These are phyloP conservation scores for Lucifuga dentata DNA, from an alignment of 2,113 vertebrate species.

Conservation along the genomic window DNA sequence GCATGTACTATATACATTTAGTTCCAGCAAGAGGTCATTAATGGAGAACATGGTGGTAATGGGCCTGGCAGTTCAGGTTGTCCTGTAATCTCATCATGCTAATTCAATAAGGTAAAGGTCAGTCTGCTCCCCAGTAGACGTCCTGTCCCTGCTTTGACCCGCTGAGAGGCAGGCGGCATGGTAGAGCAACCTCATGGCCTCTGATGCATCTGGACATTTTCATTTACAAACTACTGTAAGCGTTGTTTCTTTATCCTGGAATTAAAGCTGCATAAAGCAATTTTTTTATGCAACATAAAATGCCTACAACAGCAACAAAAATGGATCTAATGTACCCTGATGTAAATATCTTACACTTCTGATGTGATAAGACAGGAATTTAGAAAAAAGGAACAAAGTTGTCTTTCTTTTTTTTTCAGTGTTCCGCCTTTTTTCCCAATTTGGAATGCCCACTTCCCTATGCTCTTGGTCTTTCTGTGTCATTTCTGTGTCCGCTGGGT, in stretches of 20 bases:
- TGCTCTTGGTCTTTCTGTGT: too few relatives aligned
- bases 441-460: too few relatives aligned
- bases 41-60: slow-evolving; percentile 78
- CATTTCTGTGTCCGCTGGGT: too few relatives aligned
- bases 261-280: slow-evolving; percentile 18
- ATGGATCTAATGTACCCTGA: too few relatives aligned
- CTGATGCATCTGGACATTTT: slow-evolving; percentile 31
- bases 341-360: background rate
- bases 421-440: too few relatives aligned
- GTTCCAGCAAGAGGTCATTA: slow-evolving; percentile 71
- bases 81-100: slow-evolving; percentile 76
- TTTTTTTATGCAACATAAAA: slow-evolving; percentile 11
- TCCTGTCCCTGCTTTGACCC: slow-evolving; percentile 64
- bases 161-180: slow-evolving; percentile 50
- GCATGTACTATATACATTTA: slow-evolving; percentile 57
- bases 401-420: too few relatives aligned
- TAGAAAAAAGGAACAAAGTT: background rate
- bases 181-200: slow-evolving; percentile 39
- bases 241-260: background rate
- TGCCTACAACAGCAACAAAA: slow-evolving; percentile 1
- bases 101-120: slow-evolving; percentile 81
- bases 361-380: slow-evolving; percentile 13
- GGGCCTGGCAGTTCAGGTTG: slow-evolving; percentile 67
- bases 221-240: background rate
- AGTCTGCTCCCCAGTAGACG: slow-evolving; percentile 56